Evolutionary conservation across 1,140 invertebrate species (phyloP), one percentile per base, ranked within the genome.

Genomic region (Daktulosphaira vitifoliae): DNA sequence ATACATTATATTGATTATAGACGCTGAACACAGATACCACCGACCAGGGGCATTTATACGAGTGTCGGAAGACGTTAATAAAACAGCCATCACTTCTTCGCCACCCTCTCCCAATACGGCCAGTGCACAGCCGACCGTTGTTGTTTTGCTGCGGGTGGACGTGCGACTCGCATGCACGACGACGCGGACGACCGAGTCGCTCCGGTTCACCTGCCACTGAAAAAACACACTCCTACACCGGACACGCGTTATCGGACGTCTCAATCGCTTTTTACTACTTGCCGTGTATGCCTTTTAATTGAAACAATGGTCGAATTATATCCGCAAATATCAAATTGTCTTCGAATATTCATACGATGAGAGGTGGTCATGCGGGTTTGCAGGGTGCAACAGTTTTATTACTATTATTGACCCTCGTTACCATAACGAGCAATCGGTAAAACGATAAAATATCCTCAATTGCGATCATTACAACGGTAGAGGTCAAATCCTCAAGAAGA

Each of bases 211-310:
- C 56, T 62, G 56, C 56, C 42, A n/a, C 18, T 25, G n/a, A 46
- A 62, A 29, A 48, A 39, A 39, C 37, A 52, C 26, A 39, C 54
- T 46, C 54, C 54, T 62, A 46, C 56, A 29, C 54, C 39, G 39
- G 38, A 16, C 38, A 20, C 56, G 25, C 56, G 56, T 62, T 62
- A 62, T 62, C 56, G 56, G 56, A 62, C 42, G 56, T 62, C 56
- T 62, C 56, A 62, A 62, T 62, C 56, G 56, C 15, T 20, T 11
- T 5, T 11, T 11, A 11, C 5, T 33, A 33, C 29, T 33, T 11
- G 29, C 5, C 29, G 29, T 33, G 29, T 11, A 33, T 11, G 29
- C 29, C 5, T 33, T 33, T 59, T 59, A 59, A 46, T 44, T 15
- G 56, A 46, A 33, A 62, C 54, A 46, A 59, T 59, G 54, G 13